These are phyloP conservation scores for Arctopsyche grandis DNA, from an alignment of 1,140 invertebrate genomes.

Conservation along the genomic window DNA sequence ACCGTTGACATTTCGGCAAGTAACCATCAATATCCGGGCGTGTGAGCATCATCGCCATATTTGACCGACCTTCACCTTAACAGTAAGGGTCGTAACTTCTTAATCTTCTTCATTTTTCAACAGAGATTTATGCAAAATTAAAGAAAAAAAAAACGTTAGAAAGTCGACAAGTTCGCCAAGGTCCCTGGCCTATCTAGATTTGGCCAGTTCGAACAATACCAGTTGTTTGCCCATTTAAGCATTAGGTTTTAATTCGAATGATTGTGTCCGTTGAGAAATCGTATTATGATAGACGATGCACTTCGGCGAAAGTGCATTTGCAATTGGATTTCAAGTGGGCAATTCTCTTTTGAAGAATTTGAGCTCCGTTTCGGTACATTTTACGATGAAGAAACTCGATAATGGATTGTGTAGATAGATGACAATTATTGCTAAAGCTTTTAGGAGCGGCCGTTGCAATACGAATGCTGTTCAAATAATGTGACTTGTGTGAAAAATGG, in stretches of 20 bases:
- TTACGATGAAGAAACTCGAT: slow-evolving; percentile 3
- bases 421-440: neutral
- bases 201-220: neutral
- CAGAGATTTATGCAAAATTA: too few species aligned
- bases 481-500: slow-evolving; percentile 14
- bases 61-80: slow-evolving; percentile 35
- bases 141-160: neutral
- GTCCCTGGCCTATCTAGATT: neutral
- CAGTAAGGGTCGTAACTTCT: neutral
- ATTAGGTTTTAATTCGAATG: neutral
- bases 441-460: neutral
- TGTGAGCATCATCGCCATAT: slow-evolving; percentile 4
- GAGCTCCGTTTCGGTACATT: neutral
- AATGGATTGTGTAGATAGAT: slow-evolving; percentile 26
- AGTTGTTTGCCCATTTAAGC: neutral
- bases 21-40: neutral
- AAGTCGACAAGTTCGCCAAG: slow-evolving; percentile 29
- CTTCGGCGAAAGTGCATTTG: neutral
- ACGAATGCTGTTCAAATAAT: slow-evolving; percentile 14
- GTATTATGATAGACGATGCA: neutral
- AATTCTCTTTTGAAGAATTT: neutral
- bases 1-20: too few species aligned
- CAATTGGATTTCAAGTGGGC: neutral
- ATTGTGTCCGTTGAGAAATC: neutral
- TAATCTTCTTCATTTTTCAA: neutral